Percentiles rank a stretch among this genome's conserved stretches.
phyloP scores from a whole-genome alignment of 2,888 invertebrate genomes.

The Thecocarcelia acutangulata region DNA sequence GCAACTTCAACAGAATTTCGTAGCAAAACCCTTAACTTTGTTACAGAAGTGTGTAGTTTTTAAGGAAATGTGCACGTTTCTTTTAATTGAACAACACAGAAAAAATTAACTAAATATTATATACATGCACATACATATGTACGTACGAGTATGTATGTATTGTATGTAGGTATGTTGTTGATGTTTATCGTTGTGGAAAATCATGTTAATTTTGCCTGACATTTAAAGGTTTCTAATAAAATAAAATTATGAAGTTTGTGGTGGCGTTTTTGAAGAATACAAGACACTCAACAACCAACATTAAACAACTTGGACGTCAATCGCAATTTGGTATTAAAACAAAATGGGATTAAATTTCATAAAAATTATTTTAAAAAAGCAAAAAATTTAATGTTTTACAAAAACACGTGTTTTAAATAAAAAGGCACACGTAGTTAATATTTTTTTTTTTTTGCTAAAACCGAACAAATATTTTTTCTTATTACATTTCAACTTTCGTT shows the following conservation, averaged over 20 bases:
- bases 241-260: slow-evolving; percentile 27
- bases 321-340: not conserved
- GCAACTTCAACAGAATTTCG: slow-evolving; percentile 26
- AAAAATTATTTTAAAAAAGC: not conserved
- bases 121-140: no score
- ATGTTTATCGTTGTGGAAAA: slow-evolving; percentile 70
- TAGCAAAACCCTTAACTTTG: slow-evolving; percentile 26
- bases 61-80: slow-evolving; percentile 46
- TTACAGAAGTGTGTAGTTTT: slow-evolving; percentile 12
- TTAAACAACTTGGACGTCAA: slow-evolving; percentile 38
- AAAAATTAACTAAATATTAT: no score
- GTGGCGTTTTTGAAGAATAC: slow-evolving; percentile 1
- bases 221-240: slow-evolving; percentile 68
- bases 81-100: not conserved
- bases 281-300: not conserved
- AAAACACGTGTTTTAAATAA: slow-evolving; percentile 40
- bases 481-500: not conserved
- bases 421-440: not conserved
- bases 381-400: not conserved
- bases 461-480: no score
- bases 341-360: slow-evolving; percentile 62
- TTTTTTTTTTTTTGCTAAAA: no score
- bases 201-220: slow-evolving; percentile 68
- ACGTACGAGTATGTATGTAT: no score
- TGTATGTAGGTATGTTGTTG: slow-evolving; percentile 2